Evolutionary conservation across 2,113 vertebrate genomes (phyloP).

Genomic region (Furnarius figulus): DNA sequence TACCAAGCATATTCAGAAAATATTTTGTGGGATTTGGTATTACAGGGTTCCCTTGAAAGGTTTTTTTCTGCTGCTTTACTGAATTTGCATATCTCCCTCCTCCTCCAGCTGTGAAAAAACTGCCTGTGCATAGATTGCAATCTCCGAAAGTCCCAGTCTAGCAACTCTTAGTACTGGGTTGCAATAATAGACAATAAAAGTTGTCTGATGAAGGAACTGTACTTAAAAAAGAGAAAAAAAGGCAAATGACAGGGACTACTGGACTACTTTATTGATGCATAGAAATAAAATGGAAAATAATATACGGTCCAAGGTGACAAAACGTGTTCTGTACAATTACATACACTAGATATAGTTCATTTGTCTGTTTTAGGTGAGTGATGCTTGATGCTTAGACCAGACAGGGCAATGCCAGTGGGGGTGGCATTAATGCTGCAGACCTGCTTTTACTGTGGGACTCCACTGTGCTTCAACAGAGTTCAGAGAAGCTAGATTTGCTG

Average conservation of each 20-base stretch:
- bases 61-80: not conserved
- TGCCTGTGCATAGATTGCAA: not conserved
- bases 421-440: not conserved
- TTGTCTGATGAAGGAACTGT: not conserved
- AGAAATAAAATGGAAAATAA: not conserved
- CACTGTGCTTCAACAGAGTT: not conserved
- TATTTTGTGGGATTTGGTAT: not conserved
- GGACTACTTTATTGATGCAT: not conserved
- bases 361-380: not conserved
- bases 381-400: not conserved
- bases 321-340: not conserved
- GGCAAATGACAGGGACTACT: not conserved
- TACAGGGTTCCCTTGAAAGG: not conserved
- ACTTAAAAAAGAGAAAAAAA: not conserved
- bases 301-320: not conserved
- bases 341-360: not conserved
- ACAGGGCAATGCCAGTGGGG: fast-evolving
- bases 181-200: not conserved
- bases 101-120: not conserved
- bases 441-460: not conserved
- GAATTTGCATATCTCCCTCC: not conserved
- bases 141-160: not conserved
- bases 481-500: not conserved
- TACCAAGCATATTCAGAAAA: not conserved
- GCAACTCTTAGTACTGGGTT: not conserved